Evolutionary conservation across 30 jellyfish, hydroid and myxozoan genomes (phyloP), one percentile per base, ranked within the genome.

Genomic region (Aurelia coerulea): DNA sequence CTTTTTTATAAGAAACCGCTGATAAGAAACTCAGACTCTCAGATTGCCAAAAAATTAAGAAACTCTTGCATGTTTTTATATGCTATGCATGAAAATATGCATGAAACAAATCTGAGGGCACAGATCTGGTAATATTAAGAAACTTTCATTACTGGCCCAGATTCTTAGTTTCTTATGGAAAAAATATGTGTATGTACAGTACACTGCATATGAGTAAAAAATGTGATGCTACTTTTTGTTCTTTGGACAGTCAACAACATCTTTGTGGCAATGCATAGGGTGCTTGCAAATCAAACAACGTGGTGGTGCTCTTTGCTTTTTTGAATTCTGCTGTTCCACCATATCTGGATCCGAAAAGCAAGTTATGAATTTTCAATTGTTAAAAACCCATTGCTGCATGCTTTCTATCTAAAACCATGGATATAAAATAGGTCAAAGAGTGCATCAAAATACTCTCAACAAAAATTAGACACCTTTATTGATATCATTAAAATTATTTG

Each of bases 291-390:
- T 64, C 74, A 18, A 64, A 64, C 74, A 64, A 64, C 35, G 74
- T 35, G 74, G 74, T 64, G 74, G 74, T 41, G 74, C 74, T 64
- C 74, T 64, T 64, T 64, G 74, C 74, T 64, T 64, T 64, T 64
- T 64, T 64, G 35, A 16, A 64, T 64, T 64, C 74, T 64, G 74
- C 32, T 64, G 74, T 35, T 64, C 74, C 14, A 37, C 46, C 46
- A 65, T 39, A 65, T 65, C 75, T 7, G 75, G 75, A 65, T 65
- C 75, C 18, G n/a, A 65, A 65, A 65, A 65, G 18, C n/a, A n/a
- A 65, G 14, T 65, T 46, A 65, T 39, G 41, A 19, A 23, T 65
- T 65, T 19, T 65, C 12, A 74, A 8, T 50, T 74, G 85, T 73
- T 32, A 41, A 74, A 51, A 58, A 53, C 50, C 29, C 73, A 46